Conservation (phyloP, 2,888 invertebrate species). For the Diarsia brunnea region DNA sequence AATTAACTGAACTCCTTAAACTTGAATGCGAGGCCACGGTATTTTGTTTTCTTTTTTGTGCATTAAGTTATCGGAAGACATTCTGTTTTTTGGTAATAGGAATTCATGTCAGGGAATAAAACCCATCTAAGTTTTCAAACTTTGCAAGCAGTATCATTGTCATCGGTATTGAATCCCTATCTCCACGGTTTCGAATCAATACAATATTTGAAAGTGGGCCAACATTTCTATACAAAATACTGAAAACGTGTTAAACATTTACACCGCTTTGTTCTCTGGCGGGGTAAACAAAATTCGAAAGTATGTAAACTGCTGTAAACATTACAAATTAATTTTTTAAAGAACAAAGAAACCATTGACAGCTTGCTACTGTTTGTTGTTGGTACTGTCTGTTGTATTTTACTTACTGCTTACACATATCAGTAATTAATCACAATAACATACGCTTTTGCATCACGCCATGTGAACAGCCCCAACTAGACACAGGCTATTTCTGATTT, state of each 20-base stretch:
- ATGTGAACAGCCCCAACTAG: conserved; percentile 23
- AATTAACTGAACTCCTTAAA: neutral
- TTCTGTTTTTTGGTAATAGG: neutral
- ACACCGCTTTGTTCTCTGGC: conserved; percentile 37
- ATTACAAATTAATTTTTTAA: neutral
- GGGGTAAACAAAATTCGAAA: conserved; percentile 34
- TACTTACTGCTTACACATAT: conserved; percentile 13
- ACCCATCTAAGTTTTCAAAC: neutral
- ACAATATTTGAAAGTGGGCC: conserved; percentile 43
- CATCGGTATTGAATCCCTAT: neutral
- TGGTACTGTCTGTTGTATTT: conserved; percentile 28
- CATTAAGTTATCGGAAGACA: neutral
- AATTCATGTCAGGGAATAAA: neutral
- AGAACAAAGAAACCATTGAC: conserved; percentile 42
- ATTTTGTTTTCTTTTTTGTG: neutral
- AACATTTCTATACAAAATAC: conserved; percentile 40
- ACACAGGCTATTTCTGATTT: neutral
- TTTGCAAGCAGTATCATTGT: conserved; percentile 3
- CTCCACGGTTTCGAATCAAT: conserved; percentile 18
- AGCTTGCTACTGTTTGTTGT: conserved; percentile 18
- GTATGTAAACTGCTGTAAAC: conserved; percentile 37
- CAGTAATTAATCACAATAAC: conserved; percentile 31
- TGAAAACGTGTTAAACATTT: conserved; percentile 30
- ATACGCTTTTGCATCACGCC: conserved; percentile 20
- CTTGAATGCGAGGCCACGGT: neutral